Evolutionary conservation across 2,113 vertebrate species (phyloP).

Genomic region (Anhinga anhinga): DNA sequence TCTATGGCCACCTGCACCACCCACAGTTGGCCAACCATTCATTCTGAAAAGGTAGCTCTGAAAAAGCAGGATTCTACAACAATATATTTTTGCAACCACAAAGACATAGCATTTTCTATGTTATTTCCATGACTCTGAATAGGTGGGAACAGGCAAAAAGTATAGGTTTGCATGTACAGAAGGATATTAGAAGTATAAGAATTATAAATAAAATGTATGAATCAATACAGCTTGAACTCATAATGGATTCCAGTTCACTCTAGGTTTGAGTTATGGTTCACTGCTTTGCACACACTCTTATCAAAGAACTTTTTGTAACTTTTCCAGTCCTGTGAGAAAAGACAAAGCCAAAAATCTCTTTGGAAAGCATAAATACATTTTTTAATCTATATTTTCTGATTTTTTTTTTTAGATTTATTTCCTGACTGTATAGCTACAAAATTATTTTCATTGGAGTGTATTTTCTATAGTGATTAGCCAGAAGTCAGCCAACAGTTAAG

Average conservation of each 20-base stretch:
- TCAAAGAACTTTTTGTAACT: neutral
- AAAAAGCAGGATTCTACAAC: neutral
- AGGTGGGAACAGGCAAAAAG: neutral
- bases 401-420: neutral
- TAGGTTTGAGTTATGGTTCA: neutral
- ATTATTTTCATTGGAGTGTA: neutral
- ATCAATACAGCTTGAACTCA: neutral
- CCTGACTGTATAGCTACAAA: neutral
- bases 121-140: neutral
- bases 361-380: neutral
- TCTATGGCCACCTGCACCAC: neutral
- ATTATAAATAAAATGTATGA: neutral
- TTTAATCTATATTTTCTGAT: neutral
- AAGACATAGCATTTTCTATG: neutral
- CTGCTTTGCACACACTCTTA: neutral
- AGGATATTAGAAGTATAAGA: neutral
- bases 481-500: neutral
- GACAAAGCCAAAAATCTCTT: neutral
- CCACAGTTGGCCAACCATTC: neutral
- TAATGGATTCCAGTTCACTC: neutral
- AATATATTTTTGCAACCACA: neutral
- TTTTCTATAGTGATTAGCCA: neutral
- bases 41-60: neutral
- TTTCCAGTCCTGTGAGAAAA: neutral
- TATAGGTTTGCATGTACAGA: neutral